Evolutionary conservation across 1,140 invertebrate genomes (phyloP).

Genomic region (Trachymyrmex septentrionalis): DNA sequence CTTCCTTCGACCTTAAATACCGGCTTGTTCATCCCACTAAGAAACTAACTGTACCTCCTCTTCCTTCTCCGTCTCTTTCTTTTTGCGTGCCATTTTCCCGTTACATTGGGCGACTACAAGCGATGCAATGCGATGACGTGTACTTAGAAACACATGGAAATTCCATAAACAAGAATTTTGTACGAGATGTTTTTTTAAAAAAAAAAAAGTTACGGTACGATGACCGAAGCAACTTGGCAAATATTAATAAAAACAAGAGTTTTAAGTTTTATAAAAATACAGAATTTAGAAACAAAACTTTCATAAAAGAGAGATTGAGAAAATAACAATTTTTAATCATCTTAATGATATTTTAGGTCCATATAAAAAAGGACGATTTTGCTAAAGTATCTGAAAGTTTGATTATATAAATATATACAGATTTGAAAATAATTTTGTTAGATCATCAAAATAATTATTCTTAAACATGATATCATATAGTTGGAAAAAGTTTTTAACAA

Average conservation of each 20-base stretch:
- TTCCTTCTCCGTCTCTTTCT: constrained; percentile 45
- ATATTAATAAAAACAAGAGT: background rate
- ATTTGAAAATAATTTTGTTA: too few species aligned
- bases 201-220: background rate
- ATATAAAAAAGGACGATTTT: too few species aligned
- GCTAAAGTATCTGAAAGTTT: too few species aligned
- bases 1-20: constrained; percentile 70
- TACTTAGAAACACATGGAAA: background rate
- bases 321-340: background rate
- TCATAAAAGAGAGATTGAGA: background rate
- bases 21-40: constrained; percentile 52
- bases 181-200: background rate
- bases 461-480: too few species aligned
- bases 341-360: background rate
- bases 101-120: background rate
- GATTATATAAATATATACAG: too few species aligned
- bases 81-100: constrained; percentile 19
- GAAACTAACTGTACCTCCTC: constrained; percentile 49
- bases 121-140: background rate
- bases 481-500: too few species aligned
- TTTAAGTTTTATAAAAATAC: background rate
- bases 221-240: background rate
- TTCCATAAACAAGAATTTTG: background rate
- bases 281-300: background rate
- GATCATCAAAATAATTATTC: too few species aligned